These are phyloP conservation scores for Ceramica pisi DNA, from an alignment of 2,888 invertebrate genomes.

Conservation along the genomic window DNA sequence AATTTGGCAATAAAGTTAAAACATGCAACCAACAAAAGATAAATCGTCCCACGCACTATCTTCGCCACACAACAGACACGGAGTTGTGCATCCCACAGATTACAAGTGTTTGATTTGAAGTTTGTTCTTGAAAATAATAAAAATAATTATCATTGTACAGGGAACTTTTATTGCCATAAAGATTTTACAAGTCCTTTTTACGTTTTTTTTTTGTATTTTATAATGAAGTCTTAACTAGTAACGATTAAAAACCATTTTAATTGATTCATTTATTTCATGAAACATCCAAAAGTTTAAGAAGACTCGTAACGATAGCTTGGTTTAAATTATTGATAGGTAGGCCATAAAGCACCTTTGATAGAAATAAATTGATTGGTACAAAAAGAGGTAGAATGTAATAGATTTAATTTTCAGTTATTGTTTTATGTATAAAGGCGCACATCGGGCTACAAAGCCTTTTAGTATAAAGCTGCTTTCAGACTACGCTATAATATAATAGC, in stretches of 20 bases:
- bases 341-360: not conserved
- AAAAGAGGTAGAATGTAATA: not conserved
- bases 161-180: constrained; percentile 8
- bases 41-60: not conserved
- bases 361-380: not conserved
- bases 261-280: not conserved
- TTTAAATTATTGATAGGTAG: not conserved
- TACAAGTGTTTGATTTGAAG: not conserved
- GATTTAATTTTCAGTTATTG: not conserved
- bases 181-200: not conserved
- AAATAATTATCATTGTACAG: not conserved
- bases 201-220: not conserved
- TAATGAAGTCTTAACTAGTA: not conserved
- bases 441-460: not conserved
- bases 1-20: not conserved
- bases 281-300: not conserved
- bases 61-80: not conserved
- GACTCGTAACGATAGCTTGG: not conserved
- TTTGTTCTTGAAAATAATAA: not conserved
- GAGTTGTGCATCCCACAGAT: not conserved
- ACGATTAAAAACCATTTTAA: not conserved
- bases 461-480: too few relatives aligned
- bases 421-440: not conserved
- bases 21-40: not conserved
- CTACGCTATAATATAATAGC: too few relatives aligned